Evolutionary conservation across 2,113 vertebrate genomes (phyloP).

Genomic region (Ciconia boyciana): DNA sequence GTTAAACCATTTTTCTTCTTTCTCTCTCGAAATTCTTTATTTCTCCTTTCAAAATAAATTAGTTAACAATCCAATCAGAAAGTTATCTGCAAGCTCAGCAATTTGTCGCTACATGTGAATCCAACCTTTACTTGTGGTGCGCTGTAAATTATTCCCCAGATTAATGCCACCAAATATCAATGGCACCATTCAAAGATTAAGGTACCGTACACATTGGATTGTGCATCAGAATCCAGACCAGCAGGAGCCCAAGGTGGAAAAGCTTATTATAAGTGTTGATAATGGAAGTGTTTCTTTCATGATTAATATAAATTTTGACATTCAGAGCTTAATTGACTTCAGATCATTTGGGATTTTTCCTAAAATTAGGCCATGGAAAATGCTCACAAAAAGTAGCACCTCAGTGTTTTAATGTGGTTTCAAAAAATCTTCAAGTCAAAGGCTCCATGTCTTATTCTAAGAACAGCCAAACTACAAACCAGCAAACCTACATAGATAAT

Average conservation of each 20-base stretch:
- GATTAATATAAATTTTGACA: slow-evolving; percentile 28
- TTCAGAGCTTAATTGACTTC: slow-evolving; percentile 48
- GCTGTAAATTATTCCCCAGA: not conserved
- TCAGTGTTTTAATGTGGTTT: not conserved
- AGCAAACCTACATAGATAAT: not conserved
- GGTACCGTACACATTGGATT: rapidly evolving
- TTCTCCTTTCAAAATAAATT: not conserved
- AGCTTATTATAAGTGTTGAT: slow-evolving; percentile 8
- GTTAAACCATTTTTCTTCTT: not conserved
- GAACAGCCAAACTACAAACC: not conserved
- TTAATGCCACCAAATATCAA: not conserved
- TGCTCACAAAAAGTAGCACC: not conserved
- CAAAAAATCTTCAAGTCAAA: not conserved
- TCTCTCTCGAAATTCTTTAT: not conserved
- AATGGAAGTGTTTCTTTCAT: not conserved
- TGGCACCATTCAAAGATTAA: not conserved
- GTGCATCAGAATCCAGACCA: not conserved
- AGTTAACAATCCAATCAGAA: not conserved
- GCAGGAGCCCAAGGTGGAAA: not conserved
- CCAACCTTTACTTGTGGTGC: not conserved
- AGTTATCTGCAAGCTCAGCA: not conserved
- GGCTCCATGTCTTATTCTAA: not conserved
- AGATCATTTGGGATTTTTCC: slow-evolving; percentile 19
- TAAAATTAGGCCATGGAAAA: slow-evolving; percentile 20
- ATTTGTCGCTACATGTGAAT: not conserved